Percentiles rank a stretch among this genome's conserved stretches.
These are phyloP conservation scores for Rhagoletis zephyria DNA, from an alignment of 1,140 invertebrate species.

Conservation along the genomic window DNA sequence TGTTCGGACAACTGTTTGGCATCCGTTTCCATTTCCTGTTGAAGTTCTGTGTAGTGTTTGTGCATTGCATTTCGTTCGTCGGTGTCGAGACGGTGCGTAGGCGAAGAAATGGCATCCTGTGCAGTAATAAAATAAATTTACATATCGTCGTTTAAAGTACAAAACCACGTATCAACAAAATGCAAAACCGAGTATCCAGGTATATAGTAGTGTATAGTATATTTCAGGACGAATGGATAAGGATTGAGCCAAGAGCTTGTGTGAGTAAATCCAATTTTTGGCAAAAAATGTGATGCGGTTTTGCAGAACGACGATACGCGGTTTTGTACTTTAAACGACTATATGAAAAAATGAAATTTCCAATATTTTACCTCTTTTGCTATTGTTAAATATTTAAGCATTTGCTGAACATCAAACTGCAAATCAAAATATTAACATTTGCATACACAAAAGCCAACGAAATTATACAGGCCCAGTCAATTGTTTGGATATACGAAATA, in stretches of 20 bases:
- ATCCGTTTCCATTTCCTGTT: constrained; percentile 72
- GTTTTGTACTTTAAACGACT: no score
- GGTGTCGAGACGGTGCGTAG: constrained; percentile 62
- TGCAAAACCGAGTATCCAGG: no score
- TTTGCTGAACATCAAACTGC: constrained; percentile 66
- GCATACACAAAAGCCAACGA: constrained; percentile 51
- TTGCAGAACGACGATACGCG: no score
- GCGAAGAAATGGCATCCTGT: constrained; percentile 30
- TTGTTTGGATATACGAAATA: constrained; percentile 5
- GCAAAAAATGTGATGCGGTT: no score
- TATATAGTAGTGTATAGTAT: no score
- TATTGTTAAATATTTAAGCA: constrained; percentile 65
- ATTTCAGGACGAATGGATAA: no score
- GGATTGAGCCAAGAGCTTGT: no score
- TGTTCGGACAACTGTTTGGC: constrained; percentile 73
- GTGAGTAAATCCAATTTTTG: no score
- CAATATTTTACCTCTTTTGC: constrained; percentile 61
- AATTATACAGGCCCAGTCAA: constrained; percentile 20
- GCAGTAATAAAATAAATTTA: neutral
- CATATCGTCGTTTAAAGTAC: no score
- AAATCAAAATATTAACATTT: constrained; percentile 50
- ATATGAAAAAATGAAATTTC: neutral
- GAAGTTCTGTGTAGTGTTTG: constrained; percentile 76
- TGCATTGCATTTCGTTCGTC: constrained; percentile 73
- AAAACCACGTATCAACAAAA: no score